Conservation (phyloP, 2,797 vertebrate species). For the Molossus molossus region DNA sequence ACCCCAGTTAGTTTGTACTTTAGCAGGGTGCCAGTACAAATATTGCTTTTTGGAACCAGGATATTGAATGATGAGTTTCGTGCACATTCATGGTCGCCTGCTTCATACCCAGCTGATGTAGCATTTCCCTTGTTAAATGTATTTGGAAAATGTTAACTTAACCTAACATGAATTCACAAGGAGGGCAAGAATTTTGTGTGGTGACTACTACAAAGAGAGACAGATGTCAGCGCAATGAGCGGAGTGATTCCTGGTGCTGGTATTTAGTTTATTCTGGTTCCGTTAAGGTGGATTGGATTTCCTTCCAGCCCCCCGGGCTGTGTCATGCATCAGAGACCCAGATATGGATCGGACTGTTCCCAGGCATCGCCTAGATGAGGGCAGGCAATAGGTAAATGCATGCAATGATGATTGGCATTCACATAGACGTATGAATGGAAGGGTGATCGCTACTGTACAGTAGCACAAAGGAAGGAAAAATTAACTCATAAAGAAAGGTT, state of each 20-base stretch:
- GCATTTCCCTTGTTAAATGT: constrained; percentile 59
- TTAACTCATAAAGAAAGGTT: not conserved
- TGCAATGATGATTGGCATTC: not conserved
- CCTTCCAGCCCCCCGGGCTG: not conserved
- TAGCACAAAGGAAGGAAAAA: not conserved
- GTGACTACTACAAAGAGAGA: not conserved
- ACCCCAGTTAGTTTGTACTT: not conserved
- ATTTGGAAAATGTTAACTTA: constrained; percentile 58
- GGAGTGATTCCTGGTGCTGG: not conserved
- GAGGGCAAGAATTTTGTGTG: not conserved
- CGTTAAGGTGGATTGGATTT: not conserved
- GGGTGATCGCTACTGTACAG: too few relatives aligned
- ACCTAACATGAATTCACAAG: constrained; percentile 24
- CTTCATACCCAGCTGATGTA: constrained; percentile 11
- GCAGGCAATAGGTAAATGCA: not conserved
- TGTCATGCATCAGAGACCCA: not conserved
- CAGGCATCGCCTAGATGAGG: not conserved
- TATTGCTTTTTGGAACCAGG: not conserved
- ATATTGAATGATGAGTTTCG: not conserved
- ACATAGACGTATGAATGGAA: not conserved
- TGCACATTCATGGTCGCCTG: not conserved
- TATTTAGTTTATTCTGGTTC: constrained; percentile 34
- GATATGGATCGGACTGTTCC: too few relatives aligned
- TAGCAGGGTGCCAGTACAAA: not conserved
- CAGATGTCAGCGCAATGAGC: not conserved